Evolutionary conservation across 1,140 invertebrate species (phyloP), one percentile per base, ranked within the genome.

Genomic region (Oncopeltus fasciatus): DNA sequence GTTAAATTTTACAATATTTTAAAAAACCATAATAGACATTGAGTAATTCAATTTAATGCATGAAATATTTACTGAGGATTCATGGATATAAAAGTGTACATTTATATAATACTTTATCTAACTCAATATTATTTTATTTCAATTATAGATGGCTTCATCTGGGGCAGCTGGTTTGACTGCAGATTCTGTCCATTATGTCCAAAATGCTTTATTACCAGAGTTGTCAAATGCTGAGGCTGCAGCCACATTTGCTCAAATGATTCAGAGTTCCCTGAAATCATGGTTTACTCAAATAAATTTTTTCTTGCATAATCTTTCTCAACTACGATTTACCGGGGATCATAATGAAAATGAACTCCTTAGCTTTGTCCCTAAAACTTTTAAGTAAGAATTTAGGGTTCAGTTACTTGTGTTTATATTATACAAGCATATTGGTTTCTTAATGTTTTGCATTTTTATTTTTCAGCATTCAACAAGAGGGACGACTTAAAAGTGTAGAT

Each of bases 211-310:
- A 31, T 73, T 97, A 61, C 91, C 92, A 0, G 85, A 87, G 60
- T 81, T 89, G 71, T 90, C 90, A 16, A 94, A 98, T 75, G 86
- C 90, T 0, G 94, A 99, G 76, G 94, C 95, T 2, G 90, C 91
- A 0, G 91, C 92, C 21, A 84, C 87, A 33, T 97, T 97, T 76
- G 90, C 93, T 1, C 77, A 88, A 29, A 87, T 95, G 80, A 95
- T 97, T 71, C 86, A 93, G 72, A 88, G 86, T 66, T 91, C 89
- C 18, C 74, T 92, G 8, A 90, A 90, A 74, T 80, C 76, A 5
- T 86, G 90, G 79, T 96, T 94, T 67, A 95, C 92, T 0, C 92
- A 95, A 65, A 90, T 98, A 66, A 98, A 98, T 76, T 98, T 98
- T 74, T 98, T 98, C 74, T 76, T 98, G 26, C 95, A 98, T 73